These are phyloP conservation scores for Astreopora myriophthalma DNA, from an alignment of 64 coral and sea anemone genomes.

Conservation along the genomic window DNA sequence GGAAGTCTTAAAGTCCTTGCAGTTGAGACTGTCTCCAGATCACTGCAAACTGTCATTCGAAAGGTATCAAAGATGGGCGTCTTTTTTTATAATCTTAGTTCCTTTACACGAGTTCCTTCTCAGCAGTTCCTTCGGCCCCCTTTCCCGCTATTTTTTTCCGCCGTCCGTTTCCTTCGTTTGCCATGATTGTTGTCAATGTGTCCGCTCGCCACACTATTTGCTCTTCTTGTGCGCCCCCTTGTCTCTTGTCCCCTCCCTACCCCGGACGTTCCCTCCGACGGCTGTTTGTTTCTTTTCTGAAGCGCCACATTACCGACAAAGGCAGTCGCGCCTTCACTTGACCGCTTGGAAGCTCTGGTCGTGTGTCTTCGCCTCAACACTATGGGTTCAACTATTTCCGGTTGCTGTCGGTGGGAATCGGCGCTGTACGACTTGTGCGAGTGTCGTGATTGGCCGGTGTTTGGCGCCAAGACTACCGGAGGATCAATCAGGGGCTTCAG, in stretches of 20 bases:
- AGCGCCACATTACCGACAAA: neutral
- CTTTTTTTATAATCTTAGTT: neutral
- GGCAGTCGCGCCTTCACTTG: neutral
- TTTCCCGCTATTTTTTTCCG: constrained; percentile 10
- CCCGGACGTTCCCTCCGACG: neutral
- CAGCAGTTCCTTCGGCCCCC: constrained; percentile 36
- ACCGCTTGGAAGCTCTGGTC: constrained; percentile 27
- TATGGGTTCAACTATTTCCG: constrained; percentile 5
- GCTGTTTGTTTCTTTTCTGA: constrained; percentile 15
- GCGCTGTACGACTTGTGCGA: constrained; percentile 20
- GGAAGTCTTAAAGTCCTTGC: neutral
- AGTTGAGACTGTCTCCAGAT: neutral
- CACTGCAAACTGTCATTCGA: neutral
- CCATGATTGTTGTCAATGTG: neutral
- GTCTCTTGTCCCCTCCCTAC: constrained; percentile 16
- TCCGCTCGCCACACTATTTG: constrained; percentile 9
- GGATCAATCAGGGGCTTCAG: neutral
- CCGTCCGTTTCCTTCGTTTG: neutral
- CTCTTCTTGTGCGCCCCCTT: neutral
- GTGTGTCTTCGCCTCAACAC: constrained; percentile 12
- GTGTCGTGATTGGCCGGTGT: neutral
- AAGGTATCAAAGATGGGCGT: neutral
- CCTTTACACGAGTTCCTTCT: neutral
- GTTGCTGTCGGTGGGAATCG: neutral
- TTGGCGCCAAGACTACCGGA: neutral